Base-by-base conservation (phyloP, 2,113 vertebrate species). In the Daphoenositta chrysoptera region DNA sequence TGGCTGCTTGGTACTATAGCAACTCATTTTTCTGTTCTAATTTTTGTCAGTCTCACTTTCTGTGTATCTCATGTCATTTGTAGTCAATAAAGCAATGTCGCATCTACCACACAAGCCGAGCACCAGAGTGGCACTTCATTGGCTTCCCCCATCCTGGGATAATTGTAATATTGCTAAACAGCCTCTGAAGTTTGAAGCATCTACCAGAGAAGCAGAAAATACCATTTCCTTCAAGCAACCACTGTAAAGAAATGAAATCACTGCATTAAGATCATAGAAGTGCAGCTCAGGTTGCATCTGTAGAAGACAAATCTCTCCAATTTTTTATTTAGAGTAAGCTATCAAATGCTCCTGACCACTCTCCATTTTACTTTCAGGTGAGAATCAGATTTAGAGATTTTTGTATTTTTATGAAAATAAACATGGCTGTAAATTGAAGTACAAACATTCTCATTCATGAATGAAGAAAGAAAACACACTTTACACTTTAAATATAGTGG, bases 261-360 rank as follows among this genome's bases (percentile, higher is more conserved):
- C 73, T 86, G 68, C 85, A 53, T 30, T 83, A 91, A 81, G 60
- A 97, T 94, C 96, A 97, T 93, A 97, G 92, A 93, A 78, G 71
- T n/a, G 82, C n/a, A 78, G 68, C 47, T 87, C 40, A 76, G 92
- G 80, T 84, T 81, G 82, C 89, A 97, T 65, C 63, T 85, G n/a
- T 56, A 96, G 90, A 92, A 73, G 69, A 39, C 27, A 20, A 94
- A 96, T 95, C 90, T 78, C 92, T 97, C 92, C 86, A 93, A 66
- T 42, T 72, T 71, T 71, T 48, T 72, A 90, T 65, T 96, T 92
- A 93, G 53, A 68, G n/a, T 57, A 63, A 89, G 50, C 60, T 93
- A 65, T 63, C 65, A 78, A 70, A 93, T 90, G 47, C 45, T 93
- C 86, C 91, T 79, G 80, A 78, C 78, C 53, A 92, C 90, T 97